Evolutionary conservation across 2,888 invertebrate species (phyloP).

Genomic region (Penaeus monodon): DNA sequence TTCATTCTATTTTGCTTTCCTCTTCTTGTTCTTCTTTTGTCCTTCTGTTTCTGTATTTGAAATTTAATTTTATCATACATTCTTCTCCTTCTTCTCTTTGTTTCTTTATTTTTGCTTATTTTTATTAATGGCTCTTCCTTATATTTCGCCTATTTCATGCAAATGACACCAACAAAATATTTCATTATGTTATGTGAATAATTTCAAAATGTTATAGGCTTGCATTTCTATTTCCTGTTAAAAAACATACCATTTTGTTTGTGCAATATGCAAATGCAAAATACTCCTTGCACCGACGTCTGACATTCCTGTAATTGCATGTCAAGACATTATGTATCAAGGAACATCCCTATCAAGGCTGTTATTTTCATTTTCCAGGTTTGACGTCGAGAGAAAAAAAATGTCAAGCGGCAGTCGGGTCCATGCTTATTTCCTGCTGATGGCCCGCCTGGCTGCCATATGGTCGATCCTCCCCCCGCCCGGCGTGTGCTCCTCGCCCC

Average conservation of each 20-base stretch:
- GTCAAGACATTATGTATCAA: neutral
- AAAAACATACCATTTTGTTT: no score
- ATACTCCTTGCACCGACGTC: no score
- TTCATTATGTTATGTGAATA: no score
- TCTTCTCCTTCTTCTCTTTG: neutral
- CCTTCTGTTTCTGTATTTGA: no score
- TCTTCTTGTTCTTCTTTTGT: no score
- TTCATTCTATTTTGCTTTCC: no score
- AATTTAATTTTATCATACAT: neutral
- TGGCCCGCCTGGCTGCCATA: constrained; percentile 8
- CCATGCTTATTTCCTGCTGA: neutral
- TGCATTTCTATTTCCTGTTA: no score
- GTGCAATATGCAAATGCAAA: no score
- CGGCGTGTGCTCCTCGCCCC: neutral
- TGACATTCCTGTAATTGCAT: no score
- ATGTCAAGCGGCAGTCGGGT: neutral
- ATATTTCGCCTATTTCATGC: neutral
- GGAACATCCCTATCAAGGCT: neutral
- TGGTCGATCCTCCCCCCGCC: constrained; percentile 26
- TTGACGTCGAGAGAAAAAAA: neutral
- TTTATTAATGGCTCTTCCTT: neutral
- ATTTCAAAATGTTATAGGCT: no score
- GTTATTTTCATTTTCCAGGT: neutral
- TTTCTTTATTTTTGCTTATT: neutral
- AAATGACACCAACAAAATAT: neutral